Percentiles rank a stretch among this genome's conserved stretches.
Conservation (phyloP, 1,140 invertebrate species). For the Ceratitis capitata region DNA sequence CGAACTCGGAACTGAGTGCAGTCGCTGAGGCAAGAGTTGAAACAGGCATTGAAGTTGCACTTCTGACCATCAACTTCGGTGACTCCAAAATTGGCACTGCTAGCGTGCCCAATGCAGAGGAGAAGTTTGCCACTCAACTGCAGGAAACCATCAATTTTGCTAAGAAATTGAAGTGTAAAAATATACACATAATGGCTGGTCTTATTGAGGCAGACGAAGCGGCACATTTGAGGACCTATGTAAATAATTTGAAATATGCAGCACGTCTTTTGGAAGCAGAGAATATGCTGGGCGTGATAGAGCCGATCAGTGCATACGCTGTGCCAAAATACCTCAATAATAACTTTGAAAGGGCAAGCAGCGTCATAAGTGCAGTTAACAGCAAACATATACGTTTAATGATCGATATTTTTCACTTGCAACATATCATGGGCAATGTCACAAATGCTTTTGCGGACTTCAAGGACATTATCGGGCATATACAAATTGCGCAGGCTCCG, state of each 20-base stretch:
- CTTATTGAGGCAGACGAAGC: constrained; percentile 67
- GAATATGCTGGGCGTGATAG: constrained; percentile 82
- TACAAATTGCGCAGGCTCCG: constrained; percentile 89
- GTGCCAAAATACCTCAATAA: constrained; percentile 89
- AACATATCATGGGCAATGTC: constrained; percentile 85
- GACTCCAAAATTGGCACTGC: constrained; percentile 79
- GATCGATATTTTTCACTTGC: constrained; percentile 88
- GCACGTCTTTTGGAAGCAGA: constrained; percentile 73
- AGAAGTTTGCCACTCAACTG: constrained; percentile 78
- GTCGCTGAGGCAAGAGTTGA: constrained; percentile 75
- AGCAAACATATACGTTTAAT: constrained; percentile 80
- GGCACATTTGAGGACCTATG: constrained; percentile 73
- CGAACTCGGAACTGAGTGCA: constrained; percentile 74
- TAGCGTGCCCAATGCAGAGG: constrained; percentile 78
- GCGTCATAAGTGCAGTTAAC: constrained; percentile 71
- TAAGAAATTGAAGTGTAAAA: constrained; percentile 79
- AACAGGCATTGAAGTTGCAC: constrained; percentile 78
- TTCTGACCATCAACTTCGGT: constrained; percentile 87
- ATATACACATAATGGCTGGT: constrained; percentile 91
- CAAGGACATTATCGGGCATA: constrained; percentile 77
- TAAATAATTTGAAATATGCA: constrained; percentile 78
- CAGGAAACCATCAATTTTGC: constrained; percentile 81
- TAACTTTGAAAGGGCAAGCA: constrained; percentile 76
- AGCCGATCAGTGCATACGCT: constrained; percentile 87
- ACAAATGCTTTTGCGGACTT: constrained; percentile 78